Percentiles rank a stretch among this genome's conserved stretches.
phyloP scores from a whole-genome alignment of 64 coral and sea anemone genomes.

The Acropora tenuis region DNA sequence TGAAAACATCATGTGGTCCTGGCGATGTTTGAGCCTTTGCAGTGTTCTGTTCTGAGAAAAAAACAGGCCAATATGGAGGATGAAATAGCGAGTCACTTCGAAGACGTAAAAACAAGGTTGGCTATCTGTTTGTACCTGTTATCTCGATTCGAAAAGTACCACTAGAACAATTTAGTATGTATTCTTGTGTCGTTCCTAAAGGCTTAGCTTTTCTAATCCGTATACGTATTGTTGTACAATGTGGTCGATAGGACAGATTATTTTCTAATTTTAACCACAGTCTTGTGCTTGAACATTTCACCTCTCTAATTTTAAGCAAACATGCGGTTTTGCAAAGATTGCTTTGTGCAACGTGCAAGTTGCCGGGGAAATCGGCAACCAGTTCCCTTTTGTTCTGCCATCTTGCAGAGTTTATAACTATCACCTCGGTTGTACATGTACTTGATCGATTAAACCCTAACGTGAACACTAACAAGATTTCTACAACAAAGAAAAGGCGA shows the following conservation, averaged over 20 bases:
- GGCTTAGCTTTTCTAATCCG: neutral
- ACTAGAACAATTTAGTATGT: neutral
- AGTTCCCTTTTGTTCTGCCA: neutral
- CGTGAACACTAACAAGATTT: too few relatives aligned
- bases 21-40: too few relatives aligned
- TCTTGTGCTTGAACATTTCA: too few relatives aligned
- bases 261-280: too few relatives aligned
- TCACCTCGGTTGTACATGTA: too few relatives aligned
- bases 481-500: too few relatives aligned
- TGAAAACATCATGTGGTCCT: neutral
- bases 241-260: neutral
- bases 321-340: neutral
- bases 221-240: neutral
- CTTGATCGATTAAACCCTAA: too few relatives aligned
- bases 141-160: neutral
- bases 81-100: slow-evolving; percentile 3
- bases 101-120: slow-evolving; percentile 17
- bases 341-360: neutral
- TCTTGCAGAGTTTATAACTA: neutral
- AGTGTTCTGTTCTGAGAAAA: neutral
- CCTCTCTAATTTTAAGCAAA: neutral
- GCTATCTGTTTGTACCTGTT: neutral
- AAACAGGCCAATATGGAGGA: neutral
- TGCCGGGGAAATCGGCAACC: too few relatives aligned
- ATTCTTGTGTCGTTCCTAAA: neutral